These are phyloP conservation scores for Panzeria rudis DNA, from an alignment of 2,888 invertebrate species.

Conservation along the genomic window DNA sequence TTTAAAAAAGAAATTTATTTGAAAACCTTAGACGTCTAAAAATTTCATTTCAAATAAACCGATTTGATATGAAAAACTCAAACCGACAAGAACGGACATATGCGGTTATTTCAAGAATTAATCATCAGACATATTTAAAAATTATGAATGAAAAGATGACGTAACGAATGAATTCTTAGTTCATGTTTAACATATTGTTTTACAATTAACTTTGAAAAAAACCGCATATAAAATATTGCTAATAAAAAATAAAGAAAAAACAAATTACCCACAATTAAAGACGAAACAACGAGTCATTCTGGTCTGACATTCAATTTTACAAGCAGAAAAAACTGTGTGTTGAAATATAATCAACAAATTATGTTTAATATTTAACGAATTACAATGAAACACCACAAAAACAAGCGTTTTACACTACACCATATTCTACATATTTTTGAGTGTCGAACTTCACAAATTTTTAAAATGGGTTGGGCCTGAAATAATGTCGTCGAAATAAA, in stretches of 20 bases:
- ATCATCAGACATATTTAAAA: neutral
- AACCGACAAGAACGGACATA: no score
- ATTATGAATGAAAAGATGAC: slow-evolving; percentile 9
- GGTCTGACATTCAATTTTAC: slow-evolving; percentile 23
- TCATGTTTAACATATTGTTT: slow-evolving; percentile 10
- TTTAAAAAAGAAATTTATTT: no score
- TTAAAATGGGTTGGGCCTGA: slow-evolving; percentile 50
- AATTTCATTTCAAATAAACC: no score
- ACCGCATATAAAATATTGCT: slow-evolving; percentile 1
- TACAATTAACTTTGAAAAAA: neutral
- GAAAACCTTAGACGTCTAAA: no score
- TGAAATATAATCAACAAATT: slow-evolving; percentile 2
- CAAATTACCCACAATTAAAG: slow-evolving; percentile 8
- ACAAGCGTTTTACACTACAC: neutral
- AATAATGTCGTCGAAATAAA: slow-evolving; percentile 20
- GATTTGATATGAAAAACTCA: no score
- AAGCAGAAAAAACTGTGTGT: slow-evolving; percentile 10
- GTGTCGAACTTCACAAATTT: slow-evolving; percentile 3
- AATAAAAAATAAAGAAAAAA: neutral
- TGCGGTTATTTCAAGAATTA: no score
- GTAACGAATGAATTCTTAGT: neutral
- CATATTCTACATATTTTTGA: neutral
- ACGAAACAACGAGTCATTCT: neutral
- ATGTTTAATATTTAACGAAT: slow-evolving; percentile 28
- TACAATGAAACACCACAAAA: slow-evolving; percentile 1